Evolutionary conservation across 2,113 vertebrate genomes (phyloP).

Genomic region (Passer montanus): DNA sequence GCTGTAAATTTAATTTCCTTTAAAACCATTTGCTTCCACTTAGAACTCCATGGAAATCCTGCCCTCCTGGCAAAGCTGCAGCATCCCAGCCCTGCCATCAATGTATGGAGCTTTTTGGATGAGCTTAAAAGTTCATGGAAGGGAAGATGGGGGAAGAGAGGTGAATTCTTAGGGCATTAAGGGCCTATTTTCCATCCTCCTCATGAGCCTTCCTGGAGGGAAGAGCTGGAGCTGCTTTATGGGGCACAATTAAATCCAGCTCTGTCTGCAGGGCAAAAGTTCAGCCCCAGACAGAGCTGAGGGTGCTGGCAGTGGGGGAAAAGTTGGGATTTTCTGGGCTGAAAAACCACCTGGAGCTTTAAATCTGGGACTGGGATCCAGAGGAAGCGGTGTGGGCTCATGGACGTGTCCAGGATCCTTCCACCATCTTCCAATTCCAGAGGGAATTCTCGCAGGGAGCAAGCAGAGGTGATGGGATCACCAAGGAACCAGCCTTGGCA

Average conservation of each 20-base stretch:
- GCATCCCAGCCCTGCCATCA: conserved; percentile 2
- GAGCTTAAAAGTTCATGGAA: conserved; percentile 19
- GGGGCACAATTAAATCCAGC: not conserved
- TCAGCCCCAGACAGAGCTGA: not conserved
- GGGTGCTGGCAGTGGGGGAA: not conserved
- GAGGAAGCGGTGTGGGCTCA: rapidly evolving
- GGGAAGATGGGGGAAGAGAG: not conserved
- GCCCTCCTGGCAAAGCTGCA: conserved; percentile 50
- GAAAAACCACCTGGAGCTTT: not conserved
- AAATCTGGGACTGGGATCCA: not conserved
- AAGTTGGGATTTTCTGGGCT: not conserved
- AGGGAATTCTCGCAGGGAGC: not conserved
- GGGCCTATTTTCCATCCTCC: conserved; percentile 22
- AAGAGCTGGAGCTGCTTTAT: not conserved
- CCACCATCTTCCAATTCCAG: rapidly evolving
- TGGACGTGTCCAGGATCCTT: rapidly evolving
- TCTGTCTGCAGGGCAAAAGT: not conserved
- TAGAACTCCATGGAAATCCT: conserved; percentile 59
- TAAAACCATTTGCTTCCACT: conserved; percentile 76
- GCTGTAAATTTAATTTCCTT: conserved; percentile 74
- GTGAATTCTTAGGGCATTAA: conserved; percentile 39
- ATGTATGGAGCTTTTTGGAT: not conserved
- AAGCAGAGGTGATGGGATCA: rapidly evolving
- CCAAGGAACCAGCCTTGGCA: rapidly evolving
- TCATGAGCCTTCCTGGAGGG: not conserved